Percentiles rank a stretch among this genome's conserved stretches.
phyloP scores from a whole-genome alignment of 1,140 invertebrate genomes.

The Bombus superbus region DNA sequence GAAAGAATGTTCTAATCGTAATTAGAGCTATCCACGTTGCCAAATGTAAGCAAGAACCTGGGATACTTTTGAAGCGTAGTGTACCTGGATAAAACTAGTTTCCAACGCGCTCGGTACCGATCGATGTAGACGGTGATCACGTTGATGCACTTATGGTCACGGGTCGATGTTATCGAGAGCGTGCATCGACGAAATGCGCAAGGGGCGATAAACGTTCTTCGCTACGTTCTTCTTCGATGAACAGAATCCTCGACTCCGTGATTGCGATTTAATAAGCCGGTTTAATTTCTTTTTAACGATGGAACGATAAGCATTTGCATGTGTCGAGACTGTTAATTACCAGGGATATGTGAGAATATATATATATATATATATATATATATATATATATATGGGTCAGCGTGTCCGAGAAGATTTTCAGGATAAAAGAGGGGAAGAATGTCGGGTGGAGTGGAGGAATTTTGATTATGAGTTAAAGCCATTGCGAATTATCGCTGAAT shows the following conservation, averaged over 20 bases:
- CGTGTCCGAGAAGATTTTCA: neutral
- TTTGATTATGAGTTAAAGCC: neutral
- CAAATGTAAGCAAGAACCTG: no score
- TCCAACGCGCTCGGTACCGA: slow-evolving; percentile 1
- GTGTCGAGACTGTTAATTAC: neutral
- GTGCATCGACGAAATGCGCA: neutral
- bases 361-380: no score
- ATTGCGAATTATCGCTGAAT: neutral
- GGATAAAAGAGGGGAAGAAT: neutral
- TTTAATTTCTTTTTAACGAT: neutral
- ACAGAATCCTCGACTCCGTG: neutral
- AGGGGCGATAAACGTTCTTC: neutral
- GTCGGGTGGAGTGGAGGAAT: neutral
- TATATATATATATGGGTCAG: neutral
- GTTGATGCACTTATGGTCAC: neutral
- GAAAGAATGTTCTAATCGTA: no score
- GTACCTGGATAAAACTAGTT: slow-evolving; percentile 18
- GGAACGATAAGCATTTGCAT: no score
- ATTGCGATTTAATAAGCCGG: neutral
- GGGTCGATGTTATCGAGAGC: neutral
- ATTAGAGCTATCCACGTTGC: no score
- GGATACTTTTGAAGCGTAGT: neutral
- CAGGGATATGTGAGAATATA: neutral
- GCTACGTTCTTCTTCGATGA: neutral
- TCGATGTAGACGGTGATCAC: neutral